phyloP scores from a whole-genome alignment of 2,888 invertebrate species.

The Andrena flavipes region DNA sequence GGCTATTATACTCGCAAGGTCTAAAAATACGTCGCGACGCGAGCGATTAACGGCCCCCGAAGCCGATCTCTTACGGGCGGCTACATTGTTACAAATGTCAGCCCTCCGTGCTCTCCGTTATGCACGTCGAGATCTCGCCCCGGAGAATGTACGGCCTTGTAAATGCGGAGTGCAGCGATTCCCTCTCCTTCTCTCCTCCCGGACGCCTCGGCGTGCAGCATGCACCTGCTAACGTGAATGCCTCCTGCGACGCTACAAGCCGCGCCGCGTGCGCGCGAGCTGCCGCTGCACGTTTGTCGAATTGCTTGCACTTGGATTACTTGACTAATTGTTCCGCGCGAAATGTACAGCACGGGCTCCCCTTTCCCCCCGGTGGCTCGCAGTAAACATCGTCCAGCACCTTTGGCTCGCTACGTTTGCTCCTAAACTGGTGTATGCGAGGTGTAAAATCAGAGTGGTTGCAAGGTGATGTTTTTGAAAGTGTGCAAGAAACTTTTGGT shows the following conservation, averaged over 20 bases:
- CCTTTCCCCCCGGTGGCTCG: too few relatives aligned
- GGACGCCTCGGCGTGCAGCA: not conserved
- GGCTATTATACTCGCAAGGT: not conserved
- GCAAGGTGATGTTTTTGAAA: not conserved
- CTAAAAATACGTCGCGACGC: conserved; percentile 10
- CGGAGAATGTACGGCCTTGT: conserved; percentile 9
- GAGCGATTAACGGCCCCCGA: conserved; percentile 11
- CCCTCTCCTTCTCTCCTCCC: not conserved
- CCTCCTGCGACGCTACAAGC: not conserved
- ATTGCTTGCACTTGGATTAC: conserved; percentile 27
- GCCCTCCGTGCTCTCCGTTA: not conserved
- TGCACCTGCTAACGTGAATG: not conserved
- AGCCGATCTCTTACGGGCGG: not conserved
- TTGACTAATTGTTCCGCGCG: conserved; percentile 23
- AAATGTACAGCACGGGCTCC: not conserved
- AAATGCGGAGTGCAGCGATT: not conserved
- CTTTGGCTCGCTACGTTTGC: too few relatives aligned
- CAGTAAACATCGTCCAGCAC: not conserved
- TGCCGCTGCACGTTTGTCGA: not conserved
- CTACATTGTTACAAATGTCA: conserved; percentile 40
- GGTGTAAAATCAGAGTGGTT: not conserved
- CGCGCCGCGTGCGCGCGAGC: not conserved
- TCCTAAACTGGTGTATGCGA: too few relatives aligned
- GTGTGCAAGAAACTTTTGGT: too few relatives aligned
- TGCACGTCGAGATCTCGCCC: not conserved